Evolutionary conservation across 2,113 vertebrate species (phyloP).

Genomic region (Alligator sinensis): DNA sequence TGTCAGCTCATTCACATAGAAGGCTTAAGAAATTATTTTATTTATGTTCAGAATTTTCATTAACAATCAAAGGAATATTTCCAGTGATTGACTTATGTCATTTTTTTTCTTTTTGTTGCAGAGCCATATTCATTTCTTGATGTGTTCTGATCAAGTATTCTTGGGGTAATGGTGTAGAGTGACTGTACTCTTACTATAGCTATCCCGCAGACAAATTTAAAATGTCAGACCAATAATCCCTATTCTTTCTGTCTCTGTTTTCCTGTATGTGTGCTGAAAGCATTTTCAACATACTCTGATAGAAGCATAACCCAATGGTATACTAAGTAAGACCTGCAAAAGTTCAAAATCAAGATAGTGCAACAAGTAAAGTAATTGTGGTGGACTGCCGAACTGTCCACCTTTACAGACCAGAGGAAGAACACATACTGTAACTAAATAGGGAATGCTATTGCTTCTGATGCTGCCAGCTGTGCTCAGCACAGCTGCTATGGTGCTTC

Average conservation of each 20-base stretch:
- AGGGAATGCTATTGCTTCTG: neutral
- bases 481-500: neutral
- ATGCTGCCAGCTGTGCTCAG: neutral
- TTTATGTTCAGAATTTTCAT: neutral
- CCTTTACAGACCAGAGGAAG: neutral
- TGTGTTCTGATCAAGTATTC: neutral
- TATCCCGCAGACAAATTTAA: neutral
- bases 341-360: neutral
- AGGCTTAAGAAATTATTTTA: neutral
- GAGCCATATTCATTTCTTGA: neutral
- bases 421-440: neutral
- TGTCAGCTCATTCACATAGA: neutral
- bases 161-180: neutral
- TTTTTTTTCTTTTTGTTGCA: neutral
- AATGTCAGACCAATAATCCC: neutral
- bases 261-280: neutral
- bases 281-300: neutral
- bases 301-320: neutral
- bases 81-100: neutral
- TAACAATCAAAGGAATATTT: neutral
- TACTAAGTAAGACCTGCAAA: neutral
- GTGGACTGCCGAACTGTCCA: neutral
- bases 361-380: neutral
- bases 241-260: neutral
- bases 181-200: neutral